Percentiles rank a stretch among this genome's conserved stretches.
phyloP scores from a whole-genome alignment of 2,113 vertebrate species.

The Mustela nigripes region DNA sequence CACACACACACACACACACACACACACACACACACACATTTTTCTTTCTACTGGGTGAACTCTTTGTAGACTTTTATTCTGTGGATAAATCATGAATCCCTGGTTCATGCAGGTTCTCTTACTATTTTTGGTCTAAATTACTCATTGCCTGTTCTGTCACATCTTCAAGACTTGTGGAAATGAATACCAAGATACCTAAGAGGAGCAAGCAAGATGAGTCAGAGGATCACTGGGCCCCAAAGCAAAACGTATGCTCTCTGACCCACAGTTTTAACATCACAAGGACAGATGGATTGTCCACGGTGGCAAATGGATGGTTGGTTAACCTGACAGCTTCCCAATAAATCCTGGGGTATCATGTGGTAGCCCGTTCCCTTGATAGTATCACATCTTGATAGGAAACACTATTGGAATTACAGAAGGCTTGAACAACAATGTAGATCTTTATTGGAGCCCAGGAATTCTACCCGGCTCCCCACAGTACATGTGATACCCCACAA shows the following conservation, averaged over 20 bases:
- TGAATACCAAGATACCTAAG: neutral
- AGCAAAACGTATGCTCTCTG: neutral
- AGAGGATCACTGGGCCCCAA: neutral
- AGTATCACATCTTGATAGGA: neutral
- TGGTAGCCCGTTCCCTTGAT: neutral
- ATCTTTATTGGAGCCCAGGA: neutral
- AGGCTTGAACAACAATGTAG: neutral
- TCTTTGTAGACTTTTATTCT: conserved; percentile 26
- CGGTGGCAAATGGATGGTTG: neutral
- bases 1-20: neutral
- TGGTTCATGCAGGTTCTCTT: neutral
- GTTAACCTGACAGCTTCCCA: conserved; percentile 14
- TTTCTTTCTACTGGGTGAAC: neutral
- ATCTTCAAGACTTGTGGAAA: neutral
- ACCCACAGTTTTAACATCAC: neutral
- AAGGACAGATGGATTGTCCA: neutral
- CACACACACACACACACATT: neutral
- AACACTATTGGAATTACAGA: neutral
- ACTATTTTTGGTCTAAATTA: neutral
- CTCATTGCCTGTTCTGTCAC: neutral
- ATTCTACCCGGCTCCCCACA: neutral
- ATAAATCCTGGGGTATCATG: neutral
- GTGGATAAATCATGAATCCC: neutral
- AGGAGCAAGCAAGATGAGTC: neutral
- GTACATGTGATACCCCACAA: neutral